Conservation (phyloP, 2,888 invertebrate species). For the Micropterix aruncella region DNA sequence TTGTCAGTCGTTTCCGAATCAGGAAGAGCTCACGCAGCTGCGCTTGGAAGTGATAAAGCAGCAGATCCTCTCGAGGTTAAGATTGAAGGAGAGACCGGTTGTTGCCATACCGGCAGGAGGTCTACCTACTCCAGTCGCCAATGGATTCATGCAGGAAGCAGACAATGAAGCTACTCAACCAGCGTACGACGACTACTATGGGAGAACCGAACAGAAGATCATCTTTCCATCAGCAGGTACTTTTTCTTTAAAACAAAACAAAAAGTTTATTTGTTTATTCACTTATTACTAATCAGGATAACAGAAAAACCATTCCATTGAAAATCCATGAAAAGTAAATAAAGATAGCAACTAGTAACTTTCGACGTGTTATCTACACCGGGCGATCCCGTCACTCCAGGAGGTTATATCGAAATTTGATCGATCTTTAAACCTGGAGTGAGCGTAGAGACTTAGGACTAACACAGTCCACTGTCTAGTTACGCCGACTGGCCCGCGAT, state of each 20-base stretch:
- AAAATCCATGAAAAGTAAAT: background rate
- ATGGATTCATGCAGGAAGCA: conserved; percentile 48
- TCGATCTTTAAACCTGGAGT: too few species aligned
- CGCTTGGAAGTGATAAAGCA: conserved; percentile 73
- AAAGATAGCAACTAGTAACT: too few species aligned
- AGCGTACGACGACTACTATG: conserved; percentile 65
- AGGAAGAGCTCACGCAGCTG: conserved; percentile 46
- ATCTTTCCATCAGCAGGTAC: conserved; percentile 68
- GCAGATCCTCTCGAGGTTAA: conserved; percentile 67
- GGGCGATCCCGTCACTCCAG: too few species aligned
- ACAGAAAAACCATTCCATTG: background rate
- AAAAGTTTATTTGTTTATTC: background rate
- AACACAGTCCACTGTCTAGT: too few species aligned
- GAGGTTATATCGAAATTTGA: too few species aligned
- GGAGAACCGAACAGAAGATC: conserved; percentile 71
- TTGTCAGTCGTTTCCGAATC: background rate
- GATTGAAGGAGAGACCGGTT: conserved; percentile 60
- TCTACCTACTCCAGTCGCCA: conserved; percentile 62
- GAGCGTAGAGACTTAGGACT: too few species aligned
- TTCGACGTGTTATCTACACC: too few species aligned
- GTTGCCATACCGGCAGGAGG: conserved; percentile 45
- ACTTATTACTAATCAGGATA: too few species aligned
- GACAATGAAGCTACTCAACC: conserved; percentile 37
- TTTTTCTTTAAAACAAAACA: too few species aligned
- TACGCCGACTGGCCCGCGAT: too few species aligned